phyloP scores from a whole-genome alignment of 1,140 invertebrate species.

The Calosoma granatense region DNA sequence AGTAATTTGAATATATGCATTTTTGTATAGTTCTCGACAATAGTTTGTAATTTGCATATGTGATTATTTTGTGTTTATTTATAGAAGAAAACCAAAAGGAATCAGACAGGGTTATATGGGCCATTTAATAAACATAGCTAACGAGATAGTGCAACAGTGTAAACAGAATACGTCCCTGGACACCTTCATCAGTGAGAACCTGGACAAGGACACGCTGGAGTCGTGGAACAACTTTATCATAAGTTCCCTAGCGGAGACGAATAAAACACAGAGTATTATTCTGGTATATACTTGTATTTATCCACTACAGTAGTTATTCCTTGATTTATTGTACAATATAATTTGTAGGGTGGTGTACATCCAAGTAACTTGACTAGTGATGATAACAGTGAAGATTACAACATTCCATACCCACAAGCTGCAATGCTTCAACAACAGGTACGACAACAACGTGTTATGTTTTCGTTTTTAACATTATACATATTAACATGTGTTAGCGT shows the following conservation, averaged over 20 bases:
- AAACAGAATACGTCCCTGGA: slow-evolving; percentile 35
- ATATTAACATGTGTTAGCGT: too few species aligned
- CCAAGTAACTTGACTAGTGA: slow-evolving; percentile 23
- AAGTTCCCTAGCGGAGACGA: slow-evolving; percentile 45
- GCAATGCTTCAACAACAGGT: slow-evolving; percentile 23
- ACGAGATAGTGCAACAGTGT: slow-evolving; percentile 44
- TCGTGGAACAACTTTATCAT: slow-evolving; percentile 51
- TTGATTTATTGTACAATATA: slow-evolving; percentile 23
- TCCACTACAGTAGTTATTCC: slow-evolving; percentile 2
- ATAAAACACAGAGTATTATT: slow-evolving; percentile 47
- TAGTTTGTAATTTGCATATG: slow-evolving; percentile 14
- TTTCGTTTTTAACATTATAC: too few species aligned
- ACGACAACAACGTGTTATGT: too few species aligned
- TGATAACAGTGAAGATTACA: slow-evolving; percentile 21
- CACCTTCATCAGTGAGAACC: slow-evolving; percentile 42
- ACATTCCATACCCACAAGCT: slow-evolving; percentile 21
- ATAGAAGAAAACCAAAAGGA: slow-evolving; percentile 25
- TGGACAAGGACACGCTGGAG: slow-evolving; percentile 42
- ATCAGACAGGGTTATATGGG: slow-evolving; percentile 41
- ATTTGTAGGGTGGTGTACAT: slow-evolving; percentile 30
- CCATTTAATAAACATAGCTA: slow-evolving; percentile 41
- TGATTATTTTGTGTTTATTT: slow-evolving; percentile 15
- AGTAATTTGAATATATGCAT: too few species aligned
- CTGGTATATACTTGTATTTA: slow-evolving; percentile 34
- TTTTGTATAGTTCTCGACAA: too few species aligned